Conservation (phyloP, 2,797 vertebrate genomes). For the Gallirallus australis region DNA sequence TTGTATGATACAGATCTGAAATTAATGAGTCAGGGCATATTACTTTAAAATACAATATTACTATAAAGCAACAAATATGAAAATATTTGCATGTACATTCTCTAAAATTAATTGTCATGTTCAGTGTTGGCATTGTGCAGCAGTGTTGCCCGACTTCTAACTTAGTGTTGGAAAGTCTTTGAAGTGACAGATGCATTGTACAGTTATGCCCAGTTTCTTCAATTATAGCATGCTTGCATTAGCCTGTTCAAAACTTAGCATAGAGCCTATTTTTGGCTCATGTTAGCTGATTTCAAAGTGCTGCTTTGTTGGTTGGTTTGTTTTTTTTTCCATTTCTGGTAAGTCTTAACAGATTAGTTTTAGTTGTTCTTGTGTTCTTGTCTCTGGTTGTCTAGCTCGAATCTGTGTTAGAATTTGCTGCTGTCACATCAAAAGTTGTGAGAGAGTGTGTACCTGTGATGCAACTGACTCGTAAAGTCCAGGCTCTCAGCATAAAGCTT, state of each 20-base stretch:
- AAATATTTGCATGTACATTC: neutral
- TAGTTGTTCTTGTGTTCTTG: neutral
- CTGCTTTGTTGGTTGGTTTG: too few species aligned
- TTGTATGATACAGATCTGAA: neutral
- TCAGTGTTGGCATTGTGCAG: neutral
- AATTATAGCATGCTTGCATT: neutral
- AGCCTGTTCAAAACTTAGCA: neutral
- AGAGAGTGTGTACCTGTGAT: rapidly evolving
- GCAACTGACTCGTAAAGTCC: neutral
- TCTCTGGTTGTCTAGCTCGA: neutral
- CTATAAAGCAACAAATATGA: neutral
- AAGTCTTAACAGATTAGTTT: neutral
- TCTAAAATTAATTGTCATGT: neutral
- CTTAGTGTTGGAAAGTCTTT: neutral
- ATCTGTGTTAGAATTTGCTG: neutral
- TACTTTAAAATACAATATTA: neutral
- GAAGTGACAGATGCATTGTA: neutral
- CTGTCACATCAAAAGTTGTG: neutral
- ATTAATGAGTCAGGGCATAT: neutral
- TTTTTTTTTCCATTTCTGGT: neutral
- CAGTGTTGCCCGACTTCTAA: neutral
- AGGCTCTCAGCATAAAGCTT: neutral
- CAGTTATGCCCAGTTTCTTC: neutral
- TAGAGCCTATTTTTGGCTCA: neutral
- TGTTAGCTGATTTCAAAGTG: neutral